Percentiles rank a stretch among this genome's conserved stretches.
phyloP scores from a whole-genome alignment of 1,140 invertebrate species.

The Lucilia cuprina region DNA sequence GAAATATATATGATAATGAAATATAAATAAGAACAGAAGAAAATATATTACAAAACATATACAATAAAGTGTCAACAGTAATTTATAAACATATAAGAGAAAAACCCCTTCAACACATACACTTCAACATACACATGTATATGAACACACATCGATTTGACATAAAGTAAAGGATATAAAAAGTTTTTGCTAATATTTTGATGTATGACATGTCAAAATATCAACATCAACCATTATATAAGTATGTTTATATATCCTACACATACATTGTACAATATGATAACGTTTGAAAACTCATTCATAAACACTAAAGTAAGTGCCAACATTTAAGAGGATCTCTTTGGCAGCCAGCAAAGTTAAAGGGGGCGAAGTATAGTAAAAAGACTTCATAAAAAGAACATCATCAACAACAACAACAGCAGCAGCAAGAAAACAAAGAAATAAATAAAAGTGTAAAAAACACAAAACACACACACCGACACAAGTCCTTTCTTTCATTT shows the following conservation, averaged over 20 bases:
- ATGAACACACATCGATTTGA: background rate
- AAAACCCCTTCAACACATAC: background rate
- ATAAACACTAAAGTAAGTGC: background rate
- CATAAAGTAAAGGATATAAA: background rate
- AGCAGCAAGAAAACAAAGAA: too few relatives aligned
- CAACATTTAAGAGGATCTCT: background rate
- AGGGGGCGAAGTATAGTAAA: background rate
- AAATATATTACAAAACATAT: background rate
- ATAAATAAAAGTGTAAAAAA: background rate
- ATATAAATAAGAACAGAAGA: background rate
- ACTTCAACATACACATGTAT: background rate
- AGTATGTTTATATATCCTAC: too few relatives aligned
- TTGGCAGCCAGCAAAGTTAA: background rate
- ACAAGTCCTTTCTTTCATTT: background rate
- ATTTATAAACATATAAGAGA: background rate
- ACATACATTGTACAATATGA: background rate
- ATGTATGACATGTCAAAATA: constrained; percentile 34
- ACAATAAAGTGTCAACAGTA: constrained; percentile 19
- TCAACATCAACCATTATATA: constrained; percentile 23
- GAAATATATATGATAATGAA: background rate
- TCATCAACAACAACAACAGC: background rate
- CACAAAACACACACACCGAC: background rate
- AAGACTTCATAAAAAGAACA: background rate
- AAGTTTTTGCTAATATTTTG: constrained; percentile 31
- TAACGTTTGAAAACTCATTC: constrained; percentile 4